These are phyloP conservation scores for Sander lucioperca DNA, from an alignment of 2,113 vertebrate genomes.

Conservation along the genomic window DNA sequence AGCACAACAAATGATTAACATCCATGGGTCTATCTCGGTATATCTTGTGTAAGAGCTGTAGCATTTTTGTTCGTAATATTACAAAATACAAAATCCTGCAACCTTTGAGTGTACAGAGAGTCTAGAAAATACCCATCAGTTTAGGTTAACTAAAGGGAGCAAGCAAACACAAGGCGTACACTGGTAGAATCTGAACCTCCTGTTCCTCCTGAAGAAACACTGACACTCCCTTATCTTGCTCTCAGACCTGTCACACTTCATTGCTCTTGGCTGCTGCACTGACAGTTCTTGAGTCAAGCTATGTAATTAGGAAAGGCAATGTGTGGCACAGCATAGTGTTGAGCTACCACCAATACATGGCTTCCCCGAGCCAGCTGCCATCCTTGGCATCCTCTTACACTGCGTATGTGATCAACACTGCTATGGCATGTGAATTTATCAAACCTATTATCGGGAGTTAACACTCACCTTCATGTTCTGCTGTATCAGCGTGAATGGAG, in stretches of 20 bases:
- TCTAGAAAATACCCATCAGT: not conserved
- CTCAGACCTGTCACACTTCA: conserved; percentile 14
- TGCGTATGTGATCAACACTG: conserved; percentile 5
- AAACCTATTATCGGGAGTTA: conserved; percentile 43
- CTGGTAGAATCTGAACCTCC: not conserved
- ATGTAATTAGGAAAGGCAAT: not conserved
- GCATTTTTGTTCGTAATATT: not conserved
- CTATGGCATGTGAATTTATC: conserved; percentile 36
- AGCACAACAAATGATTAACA: not conserved
- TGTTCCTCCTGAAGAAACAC: conserved; percentile 12
- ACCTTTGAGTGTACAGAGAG: no score
- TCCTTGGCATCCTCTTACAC: conserved; percentile 12
- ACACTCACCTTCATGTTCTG: conserved; percentile 63
- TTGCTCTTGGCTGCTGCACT: not conserved
- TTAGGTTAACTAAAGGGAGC: not conserved
- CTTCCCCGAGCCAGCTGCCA: conserved; percentile 25
- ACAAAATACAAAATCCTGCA: not conserved
- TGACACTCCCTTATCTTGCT: not conserved
- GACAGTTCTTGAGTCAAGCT: not conserved
- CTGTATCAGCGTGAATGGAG: conserved; percentile 45
- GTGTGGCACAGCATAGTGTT: conserved; percentile 1
- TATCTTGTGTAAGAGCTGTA: not conserved
- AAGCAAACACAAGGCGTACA: not conserved
- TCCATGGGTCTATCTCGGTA: not conserved
- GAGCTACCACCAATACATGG: not conserved